Evolutionary conservation across 2,113 vertebrate genomes (phyloP), one percentile per base, ranked within the genome.

Genomic region (Blennius ocellaris): DNA sequence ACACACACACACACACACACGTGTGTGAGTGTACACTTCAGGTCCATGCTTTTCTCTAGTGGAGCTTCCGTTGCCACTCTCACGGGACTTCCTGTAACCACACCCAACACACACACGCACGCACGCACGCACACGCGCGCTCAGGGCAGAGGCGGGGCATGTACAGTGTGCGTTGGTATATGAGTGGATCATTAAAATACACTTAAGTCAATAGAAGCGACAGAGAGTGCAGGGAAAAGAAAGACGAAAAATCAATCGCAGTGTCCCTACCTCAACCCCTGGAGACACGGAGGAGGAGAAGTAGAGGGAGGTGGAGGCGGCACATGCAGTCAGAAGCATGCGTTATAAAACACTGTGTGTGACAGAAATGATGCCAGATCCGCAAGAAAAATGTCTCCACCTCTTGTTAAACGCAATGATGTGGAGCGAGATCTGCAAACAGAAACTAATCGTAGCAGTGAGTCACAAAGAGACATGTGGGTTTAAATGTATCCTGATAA

Each of bases 71-170:
- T 48, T 45, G 15, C 56, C 69, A 57, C 78, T 58, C 50, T 65
- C 44, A 45, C 50, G n/a, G 48, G 65, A 68, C 58, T 57, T 72
- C 80, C 78, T 76, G 67, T 67, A 73, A 62, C 85, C 88, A 78
- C 84, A 87, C 87, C 82, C 84, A 72, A 69, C 58, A 37, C 6
- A 65, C 15, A 72, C 15, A 43, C 56, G 37, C 15, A 50, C 40
- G 41, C 15, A 43, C 63, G 73, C 30, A 77, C 54, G 53, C 55
- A 78, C 15, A 53, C 30, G 36, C 58, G 47, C 39, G 66, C 55
- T 30, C 5, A 65, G 47, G 21, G 49, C 36, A 51, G 57, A 85
- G 53, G 62, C 21, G 38, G 73, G 39, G 38, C 55, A 66, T 49
- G 48, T 73, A 81, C 49, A 83, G 56, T 54, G 6, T 8, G 40